Evolutionary conservation across 1,140 invertebrate species (phyloP).

Genomic region (Calephelis virginiensis): DNA sequence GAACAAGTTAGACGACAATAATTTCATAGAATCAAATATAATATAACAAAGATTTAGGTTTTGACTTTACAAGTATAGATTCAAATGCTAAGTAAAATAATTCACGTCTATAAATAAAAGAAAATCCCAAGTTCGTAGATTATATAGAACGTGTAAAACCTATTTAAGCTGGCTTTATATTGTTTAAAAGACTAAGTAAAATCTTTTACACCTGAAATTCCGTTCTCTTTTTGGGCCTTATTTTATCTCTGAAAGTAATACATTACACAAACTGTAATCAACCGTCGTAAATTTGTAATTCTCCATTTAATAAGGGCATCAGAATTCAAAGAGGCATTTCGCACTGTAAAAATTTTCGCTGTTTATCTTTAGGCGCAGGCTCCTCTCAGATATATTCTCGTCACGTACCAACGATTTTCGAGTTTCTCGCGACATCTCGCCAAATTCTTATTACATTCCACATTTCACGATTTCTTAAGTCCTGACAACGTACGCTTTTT

Average conservation of each 20-base stretch:
- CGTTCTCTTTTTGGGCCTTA: not conserved
- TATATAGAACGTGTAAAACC: no score
- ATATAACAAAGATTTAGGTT: no score
- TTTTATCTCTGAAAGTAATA: not conserved
- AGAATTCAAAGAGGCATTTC: slow-evolving; percentile 14
- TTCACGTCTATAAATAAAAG: no score
- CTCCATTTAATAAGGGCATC: slow-evolving; percentile 14
- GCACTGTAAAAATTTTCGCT: slow-evolving; percentile 16
- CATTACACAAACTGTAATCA: slow-evolving; percentile 7
- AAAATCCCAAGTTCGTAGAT: no score
- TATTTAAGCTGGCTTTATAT: no score
- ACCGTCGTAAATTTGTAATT: slow-evolving; percentile 9
- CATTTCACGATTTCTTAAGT: slow-evolving; percentile 17
- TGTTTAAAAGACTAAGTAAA: no score
- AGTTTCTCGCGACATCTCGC: slow-evolving; percentile 12
- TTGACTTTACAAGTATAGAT: no score
- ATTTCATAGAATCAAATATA: no score
- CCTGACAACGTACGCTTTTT: slow-evolving; percentile 18
- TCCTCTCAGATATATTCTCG: slow-evolving; percentile 5
- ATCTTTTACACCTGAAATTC: no score
- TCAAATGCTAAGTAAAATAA: no score
- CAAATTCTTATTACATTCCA: slow-evolving; percentile 15
- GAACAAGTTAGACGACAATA: no score
- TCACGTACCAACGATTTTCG: slow-evolving; percentile 14
- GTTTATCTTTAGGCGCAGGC: slow-evolving; percentile 14